phyloP scores from a whole-genome alignment of 2,888 invertebrate genomes.

The Clunio marinus region DNA sequence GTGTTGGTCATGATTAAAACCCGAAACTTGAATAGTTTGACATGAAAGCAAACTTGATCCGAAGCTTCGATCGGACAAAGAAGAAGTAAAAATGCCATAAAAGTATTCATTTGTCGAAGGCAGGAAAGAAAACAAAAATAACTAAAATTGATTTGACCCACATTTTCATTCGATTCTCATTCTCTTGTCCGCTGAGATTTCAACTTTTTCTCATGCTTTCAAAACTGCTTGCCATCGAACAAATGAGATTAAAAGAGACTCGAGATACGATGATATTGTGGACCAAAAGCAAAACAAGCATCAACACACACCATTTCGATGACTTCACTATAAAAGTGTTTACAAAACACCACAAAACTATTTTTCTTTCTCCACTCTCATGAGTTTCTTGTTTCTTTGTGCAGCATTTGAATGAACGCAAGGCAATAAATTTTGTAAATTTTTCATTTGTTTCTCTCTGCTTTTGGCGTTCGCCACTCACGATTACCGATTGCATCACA shows the following conservation, averaged over 20 bases:
- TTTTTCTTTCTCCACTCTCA: not conserved
- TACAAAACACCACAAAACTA: not conserved
- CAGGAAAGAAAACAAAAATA: not conserved
- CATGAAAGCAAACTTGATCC: not conserved
- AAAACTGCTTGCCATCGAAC: no score
- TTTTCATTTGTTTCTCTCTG: not conserved
- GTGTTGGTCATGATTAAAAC: no score
- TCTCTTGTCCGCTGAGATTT: not conserved
- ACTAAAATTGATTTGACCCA: not conserved
- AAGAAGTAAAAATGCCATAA: not conserved
- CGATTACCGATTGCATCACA: slow-evolving; percentile 7
- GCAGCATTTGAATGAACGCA: not conserved
- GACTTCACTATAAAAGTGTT: not conserved
- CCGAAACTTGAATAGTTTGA: not conserved
- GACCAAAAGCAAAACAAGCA: not conserved
- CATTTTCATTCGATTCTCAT: not conserved
- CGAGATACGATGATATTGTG: not conserved
- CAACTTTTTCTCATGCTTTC: not conserved
- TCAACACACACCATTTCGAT: not conserved
- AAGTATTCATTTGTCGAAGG: not conserved
- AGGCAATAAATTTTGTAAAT: not conserved
- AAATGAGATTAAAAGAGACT: not conserved
- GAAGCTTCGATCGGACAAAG: not conserved
- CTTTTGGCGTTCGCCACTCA: not conserved
- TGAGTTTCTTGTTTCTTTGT: not conserved